These are phyloP conservation scores for Argentina silus DNA, from an alignment of 2,797 vertebrate species.

Conservation along the genomic window DNA sequence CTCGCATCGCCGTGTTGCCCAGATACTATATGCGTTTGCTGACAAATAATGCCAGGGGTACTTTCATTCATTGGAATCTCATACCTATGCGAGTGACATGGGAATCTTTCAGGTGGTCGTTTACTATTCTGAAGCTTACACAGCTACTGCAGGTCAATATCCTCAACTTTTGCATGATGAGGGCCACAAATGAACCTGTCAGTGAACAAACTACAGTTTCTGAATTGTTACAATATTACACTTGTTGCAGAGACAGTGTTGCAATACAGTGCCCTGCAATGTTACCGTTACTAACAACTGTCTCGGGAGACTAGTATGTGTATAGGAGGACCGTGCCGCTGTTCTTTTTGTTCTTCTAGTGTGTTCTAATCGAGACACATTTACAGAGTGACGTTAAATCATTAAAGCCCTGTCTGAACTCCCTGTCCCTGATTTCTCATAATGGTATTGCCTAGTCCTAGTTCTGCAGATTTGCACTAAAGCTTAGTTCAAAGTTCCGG, in stretches of 20 bases:
- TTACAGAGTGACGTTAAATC: conserved; percentile 47
- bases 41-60: neutral
- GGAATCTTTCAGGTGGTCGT: no score
- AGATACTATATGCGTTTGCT: neutral
- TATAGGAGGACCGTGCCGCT: conserved; percentile 41
- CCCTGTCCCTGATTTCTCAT: conserved; percentile 37
- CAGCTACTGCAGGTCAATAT: neutral
- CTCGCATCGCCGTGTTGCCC: neutral
- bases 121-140: no score
- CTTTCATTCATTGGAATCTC: no score
- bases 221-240: neutral
- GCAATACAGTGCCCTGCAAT: conserved; percentile 1
- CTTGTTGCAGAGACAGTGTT: no score
- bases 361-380: conserved; percentile 43
- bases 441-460: neutral
- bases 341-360: conserved; percentile 48
- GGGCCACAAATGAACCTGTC: neutral
- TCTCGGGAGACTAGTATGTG: conserved; percentile 31
- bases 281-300: conserved; percentile 11
- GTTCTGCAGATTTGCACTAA: neutral
- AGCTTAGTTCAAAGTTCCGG: neutral
- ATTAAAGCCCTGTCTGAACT: conserved; percentile 55
- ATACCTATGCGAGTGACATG: no score
- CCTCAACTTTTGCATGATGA: neutral
- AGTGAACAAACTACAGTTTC: neutral